Evolutionary conservation across 2,888 invertebrate genomes (phyloP).

Genomic region (Amphipyra berbera): DNA sequence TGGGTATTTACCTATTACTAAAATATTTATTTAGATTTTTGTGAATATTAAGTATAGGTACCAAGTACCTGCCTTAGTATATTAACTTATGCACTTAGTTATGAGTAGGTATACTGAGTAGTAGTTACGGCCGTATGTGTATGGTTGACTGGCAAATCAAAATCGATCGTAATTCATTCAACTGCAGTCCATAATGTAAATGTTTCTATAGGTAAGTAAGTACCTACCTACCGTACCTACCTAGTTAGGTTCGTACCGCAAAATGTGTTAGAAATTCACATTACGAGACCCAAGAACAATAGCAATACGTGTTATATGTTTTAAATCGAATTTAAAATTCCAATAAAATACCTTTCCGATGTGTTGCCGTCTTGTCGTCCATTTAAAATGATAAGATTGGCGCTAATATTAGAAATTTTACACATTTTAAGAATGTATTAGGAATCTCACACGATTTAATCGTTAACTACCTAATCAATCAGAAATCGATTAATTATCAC

Average conservation of each 20-base stretch:
- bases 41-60: neutral
- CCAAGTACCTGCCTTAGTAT: neutral
- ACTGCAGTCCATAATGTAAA: too few relatives aligned
- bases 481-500: neutral
- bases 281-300: slow-evolving; percentile 31
- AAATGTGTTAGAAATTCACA: slow-evolving; percentile 12
- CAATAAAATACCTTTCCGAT: slow-evolving; percentile 7
- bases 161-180: too few relatives aligned
- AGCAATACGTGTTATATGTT: slow-evolving; percentile 3
- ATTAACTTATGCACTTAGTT: neutral
- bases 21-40: too few relatives aligned
- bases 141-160: slow-evolving; percentile 2
- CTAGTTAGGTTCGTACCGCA: too few relatives aligned
- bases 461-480: neutral
- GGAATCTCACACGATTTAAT: neutral
- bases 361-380: neutral
- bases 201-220: too few relatives aligned
- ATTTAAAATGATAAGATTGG: too few relatives aligned
- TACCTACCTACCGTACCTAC: too few relatives aligned
- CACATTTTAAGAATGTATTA: neutral
- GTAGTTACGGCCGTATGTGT: too few relatives aligned
- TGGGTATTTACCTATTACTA: too few relatives aligned
- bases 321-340: slow-evolving; percentile 14
- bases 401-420: too few relatives aligned
- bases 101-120: too few relatives aligned